Percentiles rank a stretch among this genome's conserved stretches.
Conservation (phyloP, 2,888 invertebrate genomes). For the Tetropium fuscum region DNA sequence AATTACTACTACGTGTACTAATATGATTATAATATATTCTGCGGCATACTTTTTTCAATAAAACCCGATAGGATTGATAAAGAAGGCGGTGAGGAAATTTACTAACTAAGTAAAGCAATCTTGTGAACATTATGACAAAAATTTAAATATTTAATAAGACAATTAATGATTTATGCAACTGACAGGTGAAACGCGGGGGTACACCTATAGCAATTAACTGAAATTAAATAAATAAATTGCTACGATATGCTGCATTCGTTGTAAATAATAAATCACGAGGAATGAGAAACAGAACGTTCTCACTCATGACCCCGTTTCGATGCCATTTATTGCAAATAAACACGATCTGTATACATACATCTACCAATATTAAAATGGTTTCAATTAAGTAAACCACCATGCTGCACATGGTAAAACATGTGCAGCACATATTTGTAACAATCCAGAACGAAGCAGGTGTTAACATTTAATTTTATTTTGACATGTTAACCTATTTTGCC, state of each 20-base stretch:
- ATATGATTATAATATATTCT: no score
- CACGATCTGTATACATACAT: neutral
- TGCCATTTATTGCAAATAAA: slow-evolving; percentile 1
- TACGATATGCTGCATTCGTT: neutral
- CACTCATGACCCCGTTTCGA: slow-evolving; percentile 7
- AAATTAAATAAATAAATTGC: slow-evolving; percentile 4
- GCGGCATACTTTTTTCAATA: no score
- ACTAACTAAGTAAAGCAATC: no score
- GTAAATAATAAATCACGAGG: neutral
- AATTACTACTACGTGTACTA: no score
- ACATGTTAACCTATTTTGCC: neutral
- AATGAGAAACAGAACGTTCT: neutral
- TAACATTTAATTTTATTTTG: neutral
- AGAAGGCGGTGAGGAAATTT: no score
- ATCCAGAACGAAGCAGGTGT: neutral
- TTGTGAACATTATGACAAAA: no score
- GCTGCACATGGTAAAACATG: neutral
- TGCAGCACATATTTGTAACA: neutral
- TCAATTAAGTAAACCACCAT: slow-evolving; percentile 1
- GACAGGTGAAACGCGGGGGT: slow-evolving; percentile 10
- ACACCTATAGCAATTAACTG: slow-evolving; percentile 10
- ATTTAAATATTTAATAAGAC: neutral
- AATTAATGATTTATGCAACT: neutral
- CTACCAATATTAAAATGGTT: neutral
- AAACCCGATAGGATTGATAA: no score